Evolutionary conservation across 2,888 invertebrate genomes (phyloP).

Genomic region (Xiphydria camelus): DNA sequence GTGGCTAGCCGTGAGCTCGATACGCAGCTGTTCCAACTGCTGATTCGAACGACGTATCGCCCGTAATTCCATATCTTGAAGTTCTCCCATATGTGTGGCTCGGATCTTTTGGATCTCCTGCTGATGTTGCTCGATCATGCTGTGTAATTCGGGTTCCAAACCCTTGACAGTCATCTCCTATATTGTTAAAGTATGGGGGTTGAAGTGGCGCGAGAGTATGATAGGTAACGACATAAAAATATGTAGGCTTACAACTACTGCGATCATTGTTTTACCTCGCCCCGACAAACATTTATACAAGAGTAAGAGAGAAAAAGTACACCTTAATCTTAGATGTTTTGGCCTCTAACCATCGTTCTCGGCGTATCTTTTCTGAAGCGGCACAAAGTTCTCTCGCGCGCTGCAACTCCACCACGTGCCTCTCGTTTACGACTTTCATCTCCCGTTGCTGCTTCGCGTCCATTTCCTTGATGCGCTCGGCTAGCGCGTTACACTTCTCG

Average conservation of each 20-base stretch:
- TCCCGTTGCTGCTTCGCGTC: conserved; percentile 70
- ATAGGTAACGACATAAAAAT: too few species aligned
- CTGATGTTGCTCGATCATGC: conserved; percentile 75
- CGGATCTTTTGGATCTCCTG: conserved; percentile 72
- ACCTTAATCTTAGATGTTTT: conserved; percentile 87
- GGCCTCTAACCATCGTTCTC: conserved; percentile 80
- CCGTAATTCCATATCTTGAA: conserved; percentile 66
- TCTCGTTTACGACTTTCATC: conserved; percentile 72
- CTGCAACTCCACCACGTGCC: conserved; percentile 74
- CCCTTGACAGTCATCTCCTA: conserved; percentile 85
- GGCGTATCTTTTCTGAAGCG: conserved; percentile 74
- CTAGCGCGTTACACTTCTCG: conserved; percentile 73
- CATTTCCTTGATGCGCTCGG: conserved; percentile 67
- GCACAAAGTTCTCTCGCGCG: conserved; percentile 76
- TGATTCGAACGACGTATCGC: conserved; percentile 67
- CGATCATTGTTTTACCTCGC: too few species aligned
- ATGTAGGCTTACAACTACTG: too few species aligned
- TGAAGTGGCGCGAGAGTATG: too few species aligned
- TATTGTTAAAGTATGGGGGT: conserved; percentile 15
- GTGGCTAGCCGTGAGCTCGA: conserved; percentile 66
- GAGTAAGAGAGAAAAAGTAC: conserved; percentile 12
- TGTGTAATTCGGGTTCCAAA: conserved; percentile 80
- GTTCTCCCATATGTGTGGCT: conserved; percentile 68
- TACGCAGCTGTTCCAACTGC: conserved; percentile 64
- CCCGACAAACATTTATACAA: background rate